Base-by-base conservation (phyloP, 2,797 vertebrate species). In the Amblyraja radiata region DNA sequence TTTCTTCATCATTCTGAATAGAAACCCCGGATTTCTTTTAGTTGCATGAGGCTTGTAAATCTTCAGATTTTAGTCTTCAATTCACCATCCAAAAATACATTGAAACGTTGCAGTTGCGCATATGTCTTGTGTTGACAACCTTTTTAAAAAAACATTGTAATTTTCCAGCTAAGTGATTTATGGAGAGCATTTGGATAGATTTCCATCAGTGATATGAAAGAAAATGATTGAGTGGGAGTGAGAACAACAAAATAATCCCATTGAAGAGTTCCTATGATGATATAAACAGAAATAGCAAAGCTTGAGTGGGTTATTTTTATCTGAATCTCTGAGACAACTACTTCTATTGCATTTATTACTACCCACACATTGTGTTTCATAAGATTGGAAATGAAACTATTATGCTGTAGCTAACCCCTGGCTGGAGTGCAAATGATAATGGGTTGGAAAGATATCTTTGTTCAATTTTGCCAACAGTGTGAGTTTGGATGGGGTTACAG, bases 271-370 rank as follows among this genome's bases (percentile, higher is more conserved):
- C 61, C 13, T 13, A 86, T 63, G 28, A 86, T 86, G 81, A 28
- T 86, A 63, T 61, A 21, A 65, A 32, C 83, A 32, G 58, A 10
- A 86, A 65, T 86, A 86, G 58, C 58, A 63, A 86, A 7, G 61
- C 28, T 65, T 86, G 28, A 86, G 83, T 86, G 61, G 28, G 65
- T 86, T 86, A 86, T 86, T 86, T 86, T 86, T 61, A 86, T 86
- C 13, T 32, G 83, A 86, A 65, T n/a, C 14, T 86, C 65, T 86
- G 6, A 32, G 16, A 86, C 7, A 21, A 65, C 28, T 86, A n/a
- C 28, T 32, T 86, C 25, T 28, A 65, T 65, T 86, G 14, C 58
- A 86, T 28, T 63, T 86, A 65, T 65, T 65, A 25, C 83, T 61
- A 86, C 83, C 83, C 61, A 86, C 58, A 32, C 81, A 61, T 84